A percentile compares a stretch with the other conserved stretches of the same genome.
Conservation (phyloP, 2,113 vertebrate species). For the Callipepla californica region DNA sequence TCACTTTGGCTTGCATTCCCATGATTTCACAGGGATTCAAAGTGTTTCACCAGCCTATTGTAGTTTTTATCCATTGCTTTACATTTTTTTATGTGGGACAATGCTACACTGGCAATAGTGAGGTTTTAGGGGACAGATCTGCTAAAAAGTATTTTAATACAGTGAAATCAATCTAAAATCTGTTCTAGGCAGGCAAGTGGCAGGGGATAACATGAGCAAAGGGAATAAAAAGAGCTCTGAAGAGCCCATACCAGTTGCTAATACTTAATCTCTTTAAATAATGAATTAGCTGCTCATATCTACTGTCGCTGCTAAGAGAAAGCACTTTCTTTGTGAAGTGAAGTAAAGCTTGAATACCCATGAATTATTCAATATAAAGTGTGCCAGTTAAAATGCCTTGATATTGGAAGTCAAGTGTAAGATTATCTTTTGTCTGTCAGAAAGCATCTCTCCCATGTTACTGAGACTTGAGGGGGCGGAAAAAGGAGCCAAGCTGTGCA, state of each 20-base stretch:
- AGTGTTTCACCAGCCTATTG: constrained; percentile 13
- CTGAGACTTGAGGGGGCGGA: constrained; percentile 63
- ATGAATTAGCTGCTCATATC: constrained; percentile 99
- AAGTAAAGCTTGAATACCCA: constrained; percentile 97
- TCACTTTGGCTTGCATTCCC: constrained; percentile 33
- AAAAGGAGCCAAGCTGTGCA: constrained; percentile 34
- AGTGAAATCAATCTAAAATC: constrained; percentile 82
- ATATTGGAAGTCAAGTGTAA: constrained; percentile 98
- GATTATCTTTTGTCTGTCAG: constrained; percentile 96
- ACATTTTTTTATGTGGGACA: constrained; percentile 70
- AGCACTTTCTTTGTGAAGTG: constrained; percentile 98
- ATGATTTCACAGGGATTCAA: constrained; percentile 20
- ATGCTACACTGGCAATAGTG: constrained; percentile 60
- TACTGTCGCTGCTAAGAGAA: constrained; percentile 95
- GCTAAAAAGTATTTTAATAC: constrained; percentile 73
- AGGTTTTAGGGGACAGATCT: constrained; percentile 55
- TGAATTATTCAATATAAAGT: constrained; percentile 99
- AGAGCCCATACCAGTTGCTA: constrained; percentile 83
- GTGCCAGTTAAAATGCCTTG: constrained; percentile 97
- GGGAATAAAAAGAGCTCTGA: constrained; percentile 87
- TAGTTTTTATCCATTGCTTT: constrained; percentile 20
- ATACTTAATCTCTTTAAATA: constrained; percentile 98
- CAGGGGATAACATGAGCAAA: constrained; percentile 84
- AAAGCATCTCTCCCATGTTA: constrained; percentile 88
- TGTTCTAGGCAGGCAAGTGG: constrained; percentile 75